Base-by-base conservation (phyloP, 2,888 invertebrate species). In the Colletes collaris region DNA sequence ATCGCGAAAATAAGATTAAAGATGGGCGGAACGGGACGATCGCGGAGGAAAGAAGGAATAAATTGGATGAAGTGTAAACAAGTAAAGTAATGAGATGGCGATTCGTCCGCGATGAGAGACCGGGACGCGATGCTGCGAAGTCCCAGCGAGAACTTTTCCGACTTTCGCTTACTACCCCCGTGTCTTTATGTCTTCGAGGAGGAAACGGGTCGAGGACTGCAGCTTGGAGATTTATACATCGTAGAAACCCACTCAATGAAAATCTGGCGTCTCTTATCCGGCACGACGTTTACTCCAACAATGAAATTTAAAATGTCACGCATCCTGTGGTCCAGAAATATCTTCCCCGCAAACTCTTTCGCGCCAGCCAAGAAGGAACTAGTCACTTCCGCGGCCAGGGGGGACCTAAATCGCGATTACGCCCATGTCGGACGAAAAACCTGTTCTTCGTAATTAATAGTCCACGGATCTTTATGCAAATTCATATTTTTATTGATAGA, bases 261-360 rank as follows among this genome's bases (percentile, higher is more conserved):
- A 77, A 68, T 77, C 67, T 77, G 79, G 79, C 77, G 77, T 79
- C 77, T 68, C 60, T 68, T 72, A 68, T 68, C 77, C 67, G 71
- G 37, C 59, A 72, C 71, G 67, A 72, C 52, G 72, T 63, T 79
- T 55, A 46, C 65, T 52, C 52, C 64, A 46, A 68, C 79, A 72
- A 77, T 78, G 62, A 70, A 66, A 78, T 78, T 74, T 70, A 35
- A 78, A 80, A 80, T 69, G 69, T 66, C 73, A 69, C 65, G 62
- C 60, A 66, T 69, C 49, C 49, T 46, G 68, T 37, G 66, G 53
- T 64, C 67, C 46, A 65, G 67, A 40, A 68, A 68, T 50, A 76
- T 52, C 64, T 16, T 11, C 63, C 69, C 58, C 58, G 50, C 27
- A 5, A n/a, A 53, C 19, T 58, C n/a, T 27, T 67, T 63, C 19